Evolutionary conservation across 2,113 vertebrate species (phyloP).

Genomic region (Edolisoma coerulescens): DNA sequence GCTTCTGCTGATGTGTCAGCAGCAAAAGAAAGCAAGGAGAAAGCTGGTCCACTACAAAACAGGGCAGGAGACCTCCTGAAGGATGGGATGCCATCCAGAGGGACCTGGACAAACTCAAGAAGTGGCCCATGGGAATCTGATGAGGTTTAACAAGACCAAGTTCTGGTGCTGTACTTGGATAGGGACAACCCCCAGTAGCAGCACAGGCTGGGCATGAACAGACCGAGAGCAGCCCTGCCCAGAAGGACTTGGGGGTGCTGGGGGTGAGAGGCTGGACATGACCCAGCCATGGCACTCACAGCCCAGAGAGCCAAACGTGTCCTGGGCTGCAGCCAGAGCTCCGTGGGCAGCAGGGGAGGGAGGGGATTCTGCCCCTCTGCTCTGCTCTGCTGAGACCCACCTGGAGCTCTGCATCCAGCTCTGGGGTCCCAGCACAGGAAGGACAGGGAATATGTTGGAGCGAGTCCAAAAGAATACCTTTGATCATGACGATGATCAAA

Average conservation of each 20-base stretch:
- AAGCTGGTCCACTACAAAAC: not conserved
- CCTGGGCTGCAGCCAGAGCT: not conserved
- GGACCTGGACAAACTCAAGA: accelerated
- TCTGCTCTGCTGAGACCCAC: not conserved
- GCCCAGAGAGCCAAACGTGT: not conserved
- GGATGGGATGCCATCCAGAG: not conserved
- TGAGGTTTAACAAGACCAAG: not conserved
- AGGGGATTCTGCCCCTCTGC: not conserved
- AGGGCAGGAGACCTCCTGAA: not conserved
- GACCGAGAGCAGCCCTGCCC: not conserved
- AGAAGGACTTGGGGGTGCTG: not conserved
- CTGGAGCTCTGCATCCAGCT: not conserved
- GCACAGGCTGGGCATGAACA: not conserved
- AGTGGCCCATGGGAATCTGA: accelerated
- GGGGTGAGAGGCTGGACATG: not conserved
- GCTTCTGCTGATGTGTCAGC: not conserved
- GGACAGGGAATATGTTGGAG: not conserved
- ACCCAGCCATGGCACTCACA: not conserved
- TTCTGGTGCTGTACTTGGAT: not conserved
- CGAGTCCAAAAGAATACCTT: accelerated
- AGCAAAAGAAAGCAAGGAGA: not conserved
- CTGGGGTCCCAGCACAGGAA: not conserved
- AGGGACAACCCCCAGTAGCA: accelerated
- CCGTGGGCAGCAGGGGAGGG: not conserved
- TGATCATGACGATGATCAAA: not conserved